Evolutionary conservation across 2,113 vertebrate genomes (phyloP), one percentile per base, ranked within the genome.

Genomic region (Anarrhichthys ocellatus): DNA sequence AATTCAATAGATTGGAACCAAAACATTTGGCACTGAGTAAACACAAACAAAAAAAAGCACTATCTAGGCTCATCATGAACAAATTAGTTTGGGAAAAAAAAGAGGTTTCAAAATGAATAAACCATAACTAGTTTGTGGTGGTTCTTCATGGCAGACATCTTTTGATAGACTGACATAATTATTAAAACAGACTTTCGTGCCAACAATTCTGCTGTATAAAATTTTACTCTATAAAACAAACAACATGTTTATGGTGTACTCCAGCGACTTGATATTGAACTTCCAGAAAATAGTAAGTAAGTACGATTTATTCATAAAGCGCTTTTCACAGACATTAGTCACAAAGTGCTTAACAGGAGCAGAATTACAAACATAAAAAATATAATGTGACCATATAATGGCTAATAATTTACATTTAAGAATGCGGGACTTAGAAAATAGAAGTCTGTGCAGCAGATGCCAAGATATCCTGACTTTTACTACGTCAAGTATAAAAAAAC

Each of bases 1-100:
- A 80, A 83, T 85, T 81, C 40, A 87, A 78, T 17, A 52, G 71
- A 81, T 34, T 69, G 59, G 27, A 85, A 73, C 27, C 50, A 65
- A 83, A 78, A 78, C 70, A 85, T 79, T 74, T 78, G 54, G 9
- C 42, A 44, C 24, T 42, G 40, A 80, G 66, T 67, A 79, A 78
- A 76, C 50, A 88, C 24, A 76, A 70, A 80, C 44, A 27, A 67
- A 69, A 67, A 69, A 48, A n/a, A 67, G 61, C 9, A 62, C 52
- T 6, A 73, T 34, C 27, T 13, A 32, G 29, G 20, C 29, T 81
- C 46, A 64, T 69, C 59, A 64, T 69, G 36, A 84, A 77, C 44
- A 80, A 34, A 59, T 42, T 54, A 64, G 9, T 27, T 29, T 1
- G 1, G 44, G 13, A 9, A 34, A 68, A 71, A 1, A 62, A 9